Conservation (phyloP, 2,888 invertebrate genomes). For the Hetaerina titia region DNA sequence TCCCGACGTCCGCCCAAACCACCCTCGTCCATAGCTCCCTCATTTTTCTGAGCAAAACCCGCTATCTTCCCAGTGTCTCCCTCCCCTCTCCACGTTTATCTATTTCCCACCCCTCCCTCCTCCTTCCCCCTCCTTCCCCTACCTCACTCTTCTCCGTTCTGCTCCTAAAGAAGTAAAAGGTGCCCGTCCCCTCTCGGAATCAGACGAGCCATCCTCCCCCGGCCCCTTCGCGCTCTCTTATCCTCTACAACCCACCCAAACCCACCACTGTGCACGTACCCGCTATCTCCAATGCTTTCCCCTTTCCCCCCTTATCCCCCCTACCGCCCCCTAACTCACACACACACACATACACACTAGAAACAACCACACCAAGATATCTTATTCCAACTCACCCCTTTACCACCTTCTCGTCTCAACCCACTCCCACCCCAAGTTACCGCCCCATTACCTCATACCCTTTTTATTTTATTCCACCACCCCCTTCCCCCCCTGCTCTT, state of each 20-base stretch:
- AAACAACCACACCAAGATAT: not conserved
- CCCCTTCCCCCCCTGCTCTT: not conserved
- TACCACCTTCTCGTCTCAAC: not conserved
- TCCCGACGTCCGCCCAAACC: not conserved
- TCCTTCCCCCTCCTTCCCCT: not conserved
- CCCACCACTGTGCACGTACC: not conserved
- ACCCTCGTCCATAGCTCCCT: not conserved
- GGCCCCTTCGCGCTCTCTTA: not conserved
- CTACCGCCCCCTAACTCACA: not conserved
- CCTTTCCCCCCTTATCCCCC: not conserved
- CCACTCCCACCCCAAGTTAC: not conserved
- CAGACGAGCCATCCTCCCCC: not conserved
- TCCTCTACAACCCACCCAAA: too few relatives aligned
- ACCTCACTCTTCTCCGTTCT: not conserved
- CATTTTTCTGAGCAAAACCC: slow-evolving; percentile 40
- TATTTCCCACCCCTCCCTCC: not conserved
- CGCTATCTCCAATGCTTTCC: not conserved
- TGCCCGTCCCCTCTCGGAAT: not conserved
- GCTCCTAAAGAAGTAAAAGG: not conserved
- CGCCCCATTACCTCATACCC: not conserved
- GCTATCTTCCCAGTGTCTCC: slow-evolving; percentile 31
- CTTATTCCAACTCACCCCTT: not conserved
- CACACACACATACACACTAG: too few relatives aligned
- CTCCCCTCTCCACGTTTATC: not conserved
- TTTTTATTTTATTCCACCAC: not conserved